phyloP scores from a whole-genome alignment of 2,113 vertebrate species.

The Rhadina sibilatrix region DNA sequence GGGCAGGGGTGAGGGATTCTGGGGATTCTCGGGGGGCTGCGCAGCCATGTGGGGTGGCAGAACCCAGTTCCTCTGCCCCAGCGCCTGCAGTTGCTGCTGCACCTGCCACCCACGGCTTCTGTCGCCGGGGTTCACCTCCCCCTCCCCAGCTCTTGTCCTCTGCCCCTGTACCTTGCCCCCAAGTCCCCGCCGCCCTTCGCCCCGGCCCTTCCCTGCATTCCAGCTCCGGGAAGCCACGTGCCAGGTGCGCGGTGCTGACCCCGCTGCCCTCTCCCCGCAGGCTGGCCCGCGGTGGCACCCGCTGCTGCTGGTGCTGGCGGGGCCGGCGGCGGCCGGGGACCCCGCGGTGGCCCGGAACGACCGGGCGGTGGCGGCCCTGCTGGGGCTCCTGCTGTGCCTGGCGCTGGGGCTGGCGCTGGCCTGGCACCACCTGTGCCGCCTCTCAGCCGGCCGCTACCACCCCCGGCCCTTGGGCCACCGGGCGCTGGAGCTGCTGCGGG shows the following conservation, averaged over 20 bases:
- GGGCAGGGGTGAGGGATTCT: neutral
- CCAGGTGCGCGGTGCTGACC: neutral
- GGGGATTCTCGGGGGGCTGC: too few species aligned
- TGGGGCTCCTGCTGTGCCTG: neutral
- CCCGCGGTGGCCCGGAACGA: neutral
- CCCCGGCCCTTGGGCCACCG: neutral
- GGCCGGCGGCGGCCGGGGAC: neutral
- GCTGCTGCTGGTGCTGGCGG: neutral
- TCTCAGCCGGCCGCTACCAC: neutral
- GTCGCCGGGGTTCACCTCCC: neutral
- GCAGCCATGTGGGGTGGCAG: neutral
- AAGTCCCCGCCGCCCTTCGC: neutral
- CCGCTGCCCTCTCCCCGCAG: neutral
- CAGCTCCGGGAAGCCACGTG: neutral
- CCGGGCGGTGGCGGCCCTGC: neutral
- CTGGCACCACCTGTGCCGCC: neutral
- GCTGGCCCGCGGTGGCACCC: neutral
- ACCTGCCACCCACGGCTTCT: neutral
- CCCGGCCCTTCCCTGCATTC: neutral
- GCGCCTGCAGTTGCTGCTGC: neutral
- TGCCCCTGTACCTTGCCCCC: neutral
- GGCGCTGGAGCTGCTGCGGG: neutral
- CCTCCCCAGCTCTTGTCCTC: neutral
- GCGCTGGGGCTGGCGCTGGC: neutral
- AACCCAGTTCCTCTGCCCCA: neutral